Evolutionary conservation across 2,797 vertebrate species (phyloP), one percentile per base, ranked within the genome.

Genomic region (Oreortyx pictus): DNA sequence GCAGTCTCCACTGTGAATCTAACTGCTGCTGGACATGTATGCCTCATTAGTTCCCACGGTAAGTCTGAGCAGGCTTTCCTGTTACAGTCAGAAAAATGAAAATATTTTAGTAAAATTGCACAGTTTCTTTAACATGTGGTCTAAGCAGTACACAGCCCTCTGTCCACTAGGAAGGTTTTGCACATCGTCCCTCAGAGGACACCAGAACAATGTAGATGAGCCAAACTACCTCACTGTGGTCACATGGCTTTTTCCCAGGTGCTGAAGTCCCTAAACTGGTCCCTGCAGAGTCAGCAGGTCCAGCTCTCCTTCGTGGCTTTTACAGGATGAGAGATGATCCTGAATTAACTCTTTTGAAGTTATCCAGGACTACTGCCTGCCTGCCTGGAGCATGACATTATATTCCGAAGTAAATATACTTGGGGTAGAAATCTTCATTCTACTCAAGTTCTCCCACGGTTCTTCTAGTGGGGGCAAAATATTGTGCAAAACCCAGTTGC

Each of bases 301-400:
- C 74, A 62, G 10, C 35, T 92, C 33, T 89, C 37, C 54, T 20
- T 50, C 57, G 74, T 0, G 6, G 57, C 29, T 89, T 49, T 73
- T 60, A 35, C 2, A 2, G 17, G 47, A 89, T 79, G 77, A 82
- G 88, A 62, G 7, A 8, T 80, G 78, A 94, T 87, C 47, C 50
- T 85, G 65, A 95, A 66, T 77, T 77, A 75, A 8, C 35, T 88
- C 59, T 91, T 94, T 77, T 74, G 64, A 88, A 93, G 68, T 56
- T 78, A 66, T 10, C 46, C 18, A 7, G 50, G 64, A 74, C 86
- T 86, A 83, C 14, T 84, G 66, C 52, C 5, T 93, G 74, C 50
- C 47, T 47, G 80, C 24, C 52, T 73, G 88, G 37, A 94, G 59
- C 82, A 72, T 62, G 93, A 74, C 25, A 61, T 73, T 93, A 76